phyloP scores from a whole-genome alignment of 2,113 vertebrate species.

The Poeciliopsis prolifica region DNA sequence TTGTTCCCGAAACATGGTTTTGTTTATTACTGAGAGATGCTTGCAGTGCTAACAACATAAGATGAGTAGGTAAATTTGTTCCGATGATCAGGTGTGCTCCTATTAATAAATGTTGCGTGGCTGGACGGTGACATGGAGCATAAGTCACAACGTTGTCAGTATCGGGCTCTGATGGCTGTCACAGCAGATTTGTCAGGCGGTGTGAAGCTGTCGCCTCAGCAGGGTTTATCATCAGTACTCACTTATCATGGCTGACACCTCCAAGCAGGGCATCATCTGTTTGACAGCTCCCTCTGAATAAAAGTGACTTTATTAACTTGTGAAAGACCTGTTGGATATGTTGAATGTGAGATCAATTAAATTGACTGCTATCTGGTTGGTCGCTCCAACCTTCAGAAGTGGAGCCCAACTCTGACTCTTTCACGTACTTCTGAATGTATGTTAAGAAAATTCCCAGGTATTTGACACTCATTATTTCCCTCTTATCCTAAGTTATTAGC shows the following conservation, averaged over 20 bases:
- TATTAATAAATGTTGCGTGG: slow-evolving; percentile 13
- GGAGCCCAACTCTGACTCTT: neutral
- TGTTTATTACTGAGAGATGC: neutral
- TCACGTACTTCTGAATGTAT: neutral
- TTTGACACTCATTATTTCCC: no score
- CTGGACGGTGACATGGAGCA: slow-evolving; percentile 53
- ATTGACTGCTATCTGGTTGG: neutral
- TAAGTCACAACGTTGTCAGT: slow-evolving; percentile 61
- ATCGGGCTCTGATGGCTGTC: slow-evolving; percentile 56
- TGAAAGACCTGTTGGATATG: slow-evolving; percentile 20
- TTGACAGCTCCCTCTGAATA: slow-evolving; percentile 16
- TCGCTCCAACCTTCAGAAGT: neutral
- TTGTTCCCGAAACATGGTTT: neutral
- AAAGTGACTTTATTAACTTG: slow-evolving; percentile 26
- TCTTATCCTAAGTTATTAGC: no score
- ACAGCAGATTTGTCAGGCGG: slow-evolving; percentile 60
- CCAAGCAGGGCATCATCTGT: slow-evolving; percentile 41
- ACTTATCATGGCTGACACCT: slow-evolving; percentile 64
- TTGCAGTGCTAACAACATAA: neutral
- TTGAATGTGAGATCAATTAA: neutral
- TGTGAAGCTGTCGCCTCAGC: slow-evolving; percentile 49
- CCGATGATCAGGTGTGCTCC: slow-evolving; percentile 39
- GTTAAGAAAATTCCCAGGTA: no score
- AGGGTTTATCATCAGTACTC: slow-evolving; percentile 49
- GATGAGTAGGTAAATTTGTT: slow-evolving; percentile 8